Percentiles rank a stretch among this genome's conserved stretches.
These are phyloP conservation scores for Hylaeus anthracinus DNA, from an alignment of 1,140 invertebrate species.

Conservation along the genomic window DNA sequence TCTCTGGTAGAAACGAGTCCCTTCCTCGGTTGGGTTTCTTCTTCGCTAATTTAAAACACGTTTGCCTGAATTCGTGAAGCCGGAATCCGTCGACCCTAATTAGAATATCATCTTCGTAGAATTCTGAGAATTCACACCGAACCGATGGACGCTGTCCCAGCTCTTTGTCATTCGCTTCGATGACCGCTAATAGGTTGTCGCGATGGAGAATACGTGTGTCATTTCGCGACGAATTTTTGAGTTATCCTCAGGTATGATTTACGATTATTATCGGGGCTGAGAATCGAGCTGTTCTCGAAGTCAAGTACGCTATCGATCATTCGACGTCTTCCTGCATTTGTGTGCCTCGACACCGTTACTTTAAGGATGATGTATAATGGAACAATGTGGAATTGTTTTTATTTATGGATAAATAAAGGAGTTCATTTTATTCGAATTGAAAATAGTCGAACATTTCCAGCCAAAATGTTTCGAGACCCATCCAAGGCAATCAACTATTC, in stretches of 20 bases:
- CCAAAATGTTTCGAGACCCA: conserved; percentile 8
- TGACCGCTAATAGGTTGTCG: not conserved
- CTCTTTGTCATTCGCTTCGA: conserved; percentile 1
- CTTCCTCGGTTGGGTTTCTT: not conserved
- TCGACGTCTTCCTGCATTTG: not conserved
- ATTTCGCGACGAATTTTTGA: not conserved
- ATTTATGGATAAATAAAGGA: too few relatives aligned
- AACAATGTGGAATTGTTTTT: too few relatives aligned
- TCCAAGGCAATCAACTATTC: conserved; percentile 39
- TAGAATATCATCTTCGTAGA: conserved; percentile 40
- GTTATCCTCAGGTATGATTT: too few relatives aligned
- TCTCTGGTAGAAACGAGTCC: conserved; percentile 5
- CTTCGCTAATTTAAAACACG: conserved; percentile 33
- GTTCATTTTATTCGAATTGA: too few relatives aligned
- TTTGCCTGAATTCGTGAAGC: conserved; percentile 14
- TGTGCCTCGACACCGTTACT: too few relatives aligned
- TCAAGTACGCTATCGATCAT: not conserved
- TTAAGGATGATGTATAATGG: too few relatives aligned
- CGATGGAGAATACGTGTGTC: not conserved
- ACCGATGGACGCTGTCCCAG: not conserved
- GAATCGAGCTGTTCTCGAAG: not conserved
- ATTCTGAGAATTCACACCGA: conserved; percentile 9
- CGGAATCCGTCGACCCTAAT: conserved; percentile 18
- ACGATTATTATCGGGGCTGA: not conserved
- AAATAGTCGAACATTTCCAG: not conserved